phyloP scores from a whole-genome alignment of 1,140 invertebrate species.

The Trichonephila clavipes region DNA sequence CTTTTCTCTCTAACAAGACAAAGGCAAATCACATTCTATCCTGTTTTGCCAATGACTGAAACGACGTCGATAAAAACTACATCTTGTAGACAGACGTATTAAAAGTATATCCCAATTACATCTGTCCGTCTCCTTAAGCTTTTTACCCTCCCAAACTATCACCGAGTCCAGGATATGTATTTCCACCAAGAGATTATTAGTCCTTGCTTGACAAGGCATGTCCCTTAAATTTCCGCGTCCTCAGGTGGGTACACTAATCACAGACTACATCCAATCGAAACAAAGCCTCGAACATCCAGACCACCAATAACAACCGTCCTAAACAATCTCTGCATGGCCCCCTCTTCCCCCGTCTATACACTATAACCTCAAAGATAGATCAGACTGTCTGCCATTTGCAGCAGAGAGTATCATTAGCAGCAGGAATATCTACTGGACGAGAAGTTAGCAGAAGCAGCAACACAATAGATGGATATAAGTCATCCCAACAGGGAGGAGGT shows the following conservation, averaged over 20 bases:
- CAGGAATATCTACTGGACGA: conserved; percentile 6
- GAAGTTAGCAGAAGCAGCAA: conserved; percentile 55
- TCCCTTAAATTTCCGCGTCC: conserved; percentile 57
- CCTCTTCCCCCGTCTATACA: neutral
- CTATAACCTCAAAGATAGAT: conserved; percentile 53
- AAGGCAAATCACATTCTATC: neutral
- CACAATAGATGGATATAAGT: conserved; percentile 66
- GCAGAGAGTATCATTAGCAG: conserved; percentile 65
- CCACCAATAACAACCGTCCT: conserved; percentile 68
- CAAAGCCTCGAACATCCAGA: conserved; percentile 47
- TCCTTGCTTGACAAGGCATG: conserved; percentile 49
- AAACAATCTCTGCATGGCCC: conserved; percentile 27
- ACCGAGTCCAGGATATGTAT: conserved; percentile 20
- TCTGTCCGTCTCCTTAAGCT: neutral
- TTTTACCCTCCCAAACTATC: neutral
- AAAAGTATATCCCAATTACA: conserved; percentile 39
- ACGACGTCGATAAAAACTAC: neutral
- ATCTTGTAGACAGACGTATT: neutral
- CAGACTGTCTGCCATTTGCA: conserved; percentile 66
- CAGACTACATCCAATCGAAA: conserved; percentile 47
- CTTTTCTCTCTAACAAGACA: neutral
- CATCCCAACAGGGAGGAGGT: conserved; percentile 26
- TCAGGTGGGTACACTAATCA: conserved; percentile 65
- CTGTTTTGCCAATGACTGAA: too few relatives aligned
- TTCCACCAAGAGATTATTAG: conserved; percentile 41